Evolutionary conservation across 2,888 invertebrate genomes (phyloP), one percentile per base, ranked within the genome.

Genomic region (Hecatera dysodea): DNA sequence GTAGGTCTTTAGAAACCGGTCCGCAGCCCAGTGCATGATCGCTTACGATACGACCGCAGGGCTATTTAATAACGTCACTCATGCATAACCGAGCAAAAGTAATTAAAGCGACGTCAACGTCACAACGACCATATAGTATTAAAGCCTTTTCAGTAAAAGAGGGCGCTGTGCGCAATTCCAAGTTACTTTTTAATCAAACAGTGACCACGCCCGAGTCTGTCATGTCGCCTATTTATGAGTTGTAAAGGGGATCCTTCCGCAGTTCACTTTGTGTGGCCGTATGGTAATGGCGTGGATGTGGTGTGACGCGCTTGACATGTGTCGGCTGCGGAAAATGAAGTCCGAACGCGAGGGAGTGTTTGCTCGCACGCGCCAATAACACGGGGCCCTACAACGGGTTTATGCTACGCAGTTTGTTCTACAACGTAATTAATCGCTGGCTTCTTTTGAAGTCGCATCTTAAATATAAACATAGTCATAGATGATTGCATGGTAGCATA

Each of bases 131-230:
- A 90, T 90, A 90, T 89, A 90, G 82, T 86, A 85, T 89, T 88
- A 90, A 89, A 90, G 87, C 87, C 87, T 87, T 85, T 86, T 86
- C 75, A 86, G 86, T 81, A 86, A 90, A 90, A 91, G 90, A 91
- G 90, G 90, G 90, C 88, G 90, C 85, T 85, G 72, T 74, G 82
- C 82, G 78, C 82, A 78, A 68, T 82, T 82, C 79, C 80, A 80
- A 80, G 80, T 92, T 90, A 92, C 93, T 91, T 95, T 94, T 95
- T 93, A 95, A 94, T 94, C 93, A 94, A 92, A 93, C 92, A 90
- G 87, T 90, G 92, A 90, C 94, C 93, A 93, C 93, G 92, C 94
- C 94, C 90, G 85, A 83, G 84, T 81, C 87, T 89, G 90, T 91
- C 90, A 90, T 90, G 90, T 90, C 90, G 89, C 88, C 92, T 92